Evolutionary conservation across 2,888 invertebrate genomes (phyloP).

Genomic region (Mechanitis messenoides): DNA sequence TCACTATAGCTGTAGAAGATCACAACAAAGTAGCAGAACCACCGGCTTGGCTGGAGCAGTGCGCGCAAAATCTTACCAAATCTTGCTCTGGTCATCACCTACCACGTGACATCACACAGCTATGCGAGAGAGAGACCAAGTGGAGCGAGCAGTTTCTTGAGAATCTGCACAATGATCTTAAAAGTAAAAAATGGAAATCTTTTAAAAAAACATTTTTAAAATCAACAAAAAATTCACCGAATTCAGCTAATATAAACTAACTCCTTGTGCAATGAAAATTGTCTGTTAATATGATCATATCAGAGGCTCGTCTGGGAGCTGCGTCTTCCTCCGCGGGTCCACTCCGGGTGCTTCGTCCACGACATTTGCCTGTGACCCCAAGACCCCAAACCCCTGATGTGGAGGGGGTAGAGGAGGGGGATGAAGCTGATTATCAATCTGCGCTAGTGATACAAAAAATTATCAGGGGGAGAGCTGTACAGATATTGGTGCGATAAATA

Average conservation of each 20-base stretch:
- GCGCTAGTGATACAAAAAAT: constrained; percentile 80
- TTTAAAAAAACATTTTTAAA: background rate
- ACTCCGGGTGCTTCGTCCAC: constrained; percentile 50
- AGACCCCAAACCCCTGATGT: constrained; percentile 56
- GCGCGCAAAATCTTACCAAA: constrained; percentile 50
- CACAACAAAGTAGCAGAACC: constrained; percentile 64
- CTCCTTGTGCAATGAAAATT: no score
- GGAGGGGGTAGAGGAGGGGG: constrained; percentile 45
- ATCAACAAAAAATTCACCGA: background rate
- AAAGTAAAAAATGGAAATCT: constrained; percentile 51
- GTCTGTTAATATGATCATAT: background rate
- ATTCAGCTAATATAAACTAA: background rate
- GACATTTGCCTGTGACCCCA: constrained; percentile 33
- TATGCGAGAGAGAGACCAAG: constrained; percentile 79
- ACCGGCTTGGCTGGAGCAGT: constrained; percentile 67
- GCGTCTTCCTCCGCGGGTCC: constrained; percentile 43
- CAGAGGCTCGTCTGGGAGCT: constrained; percentile 63
- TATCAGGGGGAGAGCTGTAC: constrained; percentile 82
- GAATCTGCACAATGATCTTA: constrained; percentile 77
- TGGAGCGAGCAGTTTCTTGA: constrained; percentile 80
- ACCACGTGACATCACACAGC: constrained; percentile 47
- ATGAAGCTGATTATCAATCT: constrained; percentile 59
- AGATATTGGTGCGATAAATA: constrained; percentile 75
- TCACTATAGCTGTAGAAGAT: constrained; percentile 56
- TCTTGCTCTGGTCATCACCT: constrained; percentile 65